Evolutionary conservation across 2,888 invertebrate genomes (phyloP).

Genomic region (Leptopterna dolabrata): DNA sequence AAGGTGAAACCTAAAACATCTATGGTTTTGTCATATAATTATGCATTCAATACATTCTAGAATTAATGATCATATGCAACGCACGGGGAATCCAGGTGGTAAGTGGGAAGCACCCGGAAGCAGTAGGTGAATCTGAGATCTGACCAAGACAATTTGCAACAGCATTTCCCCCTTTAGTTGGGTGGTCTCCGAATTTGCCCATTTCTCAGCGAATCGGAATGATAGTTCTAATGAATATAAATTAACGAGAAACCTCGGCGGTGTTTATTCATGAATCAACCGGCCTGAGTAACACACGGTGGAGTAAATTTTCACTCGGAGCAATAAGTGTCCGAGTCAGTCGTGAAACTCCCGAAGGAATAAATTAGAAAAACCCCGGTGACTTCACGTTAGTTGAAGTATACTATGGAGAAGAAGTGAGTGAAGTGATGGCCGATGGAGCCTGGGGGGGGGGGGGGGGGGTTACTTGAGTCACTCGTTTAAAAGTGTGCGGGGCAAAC

Average conservation of each 20-base stretch:
- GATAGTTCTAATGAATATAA: neutral
- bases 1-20: no score
- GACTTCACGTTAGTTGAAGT: neutral
- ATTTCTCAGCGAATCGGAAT: neutral
- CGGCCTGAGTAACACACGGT: neutral
- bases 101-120: no score
- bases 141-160: no score
- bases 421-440: neutral
- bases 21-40: no score
- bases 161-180: neutral
- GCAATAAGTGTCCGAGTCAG: constrained; percentile 2
- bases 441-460: neutral
- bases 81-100: no score
- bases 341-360: neutral
- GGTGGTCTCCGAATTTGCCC: neutral
- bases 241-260: neutral
- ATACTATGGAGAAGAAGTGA: neutral
- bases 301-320: neutral
- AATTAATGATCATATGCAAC: no score
- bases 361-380: constrained; percentile 12
- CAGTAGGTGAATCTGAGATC: no score
- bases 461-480: neutral
- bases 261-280: neutral
- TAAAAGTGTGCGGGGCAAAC: constrained; percentile 17
- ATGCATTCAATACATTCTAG: no score